These are phyloP conservation scores for Sialia sialis DNA, from an alignment of 2,113 vertebrate species.

Conservation along the genomic window DNA sequence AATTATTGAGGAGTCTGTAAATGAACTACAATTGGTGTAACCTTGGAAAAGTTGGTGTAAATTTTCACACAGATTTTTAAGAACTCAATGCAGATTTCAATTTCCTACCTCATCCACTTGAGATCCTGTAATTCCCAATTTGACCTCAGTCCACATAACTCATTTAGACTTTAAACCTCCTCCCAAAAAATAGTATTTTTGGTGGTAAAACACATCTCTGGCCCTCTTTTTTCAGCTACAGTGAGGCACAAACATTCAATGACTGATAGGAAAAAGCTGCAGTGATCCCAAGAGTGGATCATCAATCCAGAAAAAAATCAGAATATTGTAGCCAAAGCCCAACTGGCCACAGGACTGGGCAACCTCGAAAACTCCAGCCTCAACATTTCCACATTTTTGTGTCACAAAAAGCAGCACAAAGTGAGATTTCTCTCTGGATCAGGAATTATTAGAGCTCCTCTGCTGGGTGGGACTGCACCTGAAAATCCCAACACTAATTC, in stretches of 20 bases:
- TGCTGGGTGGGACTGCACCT: not conserved
- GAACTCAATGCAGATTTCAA: not conserved
- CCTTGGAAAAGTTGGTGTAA: not conserved
- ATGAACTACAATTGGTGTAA: not conserved
- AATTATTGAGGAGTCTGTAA: not conserved
- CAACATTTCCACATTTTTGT: rapidly evolving
- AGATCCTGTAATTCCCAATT: not conserved
- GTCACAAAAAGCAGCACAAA: not conserved
- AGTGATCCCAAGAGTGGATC: not conserved
- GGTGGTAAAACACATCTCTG: not conserved
- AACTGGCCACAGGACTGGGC: not conserved
- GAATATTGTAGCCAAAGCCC: not conserved
- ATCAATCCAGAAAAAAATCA: not conserved
- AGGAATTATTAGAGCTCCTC: not conserved
- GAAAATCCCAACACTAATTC: not conserved
- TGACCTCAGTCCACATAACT: not conserved
- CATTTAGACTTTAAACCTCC: not conserved
- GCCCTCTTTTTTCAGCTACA: not conserved
- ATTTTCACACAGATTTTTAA: not conserved
- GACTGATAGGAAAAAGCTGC: rapidly evolving
- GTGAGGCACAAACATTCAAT: not conserved
- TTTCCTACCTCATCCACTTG: not conserved
- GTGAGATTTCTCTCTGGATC: not conserved
- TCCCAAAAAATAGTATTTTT: not conserved
- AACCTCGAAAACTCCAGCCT: not conserved